phyloP scores from a whole-genome alignment of 2,113 vertebrate genomes.

The Spea multiplicata region DNA sequence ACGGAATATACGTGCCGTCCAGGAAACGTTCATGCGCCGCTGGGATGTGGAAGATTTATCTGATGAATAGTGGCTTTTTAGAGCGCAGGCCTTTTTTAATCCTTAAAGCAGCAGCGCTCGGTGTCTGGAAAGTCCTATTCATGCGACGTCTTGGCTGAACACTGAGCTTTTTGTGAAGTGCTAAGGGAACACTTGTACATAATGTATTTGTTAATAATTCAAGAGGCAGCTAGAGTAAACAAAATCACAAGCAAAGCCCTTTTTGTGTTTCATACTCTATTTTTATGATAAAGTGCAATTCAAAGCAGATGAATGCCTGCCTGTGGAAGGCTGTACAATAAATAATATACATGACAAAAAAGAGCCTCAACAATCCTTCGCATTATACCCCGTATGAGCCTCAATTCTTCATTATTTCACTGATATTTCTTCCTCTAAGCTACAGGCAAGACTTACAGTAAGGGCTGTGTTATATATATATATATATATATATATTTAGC shows the following conservation, averaged over 20 bases:
- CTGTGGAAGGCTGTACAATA: neutral
- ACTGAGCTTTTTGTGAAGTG: conserved; percentile 32
- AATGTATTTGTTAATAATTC: conserved; percentile 45
- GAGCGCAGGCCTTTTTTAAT: conserved; percentile 25
- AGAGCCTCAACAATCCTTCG: no score
- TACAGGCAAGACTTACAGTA: no score
- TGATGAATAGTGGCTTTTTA: conserved; percentile 47
- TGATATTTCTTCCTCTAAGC: no score
- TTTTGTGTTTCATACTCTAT: conserved; percentile 12
- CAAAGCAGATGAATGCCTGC: conserved; percentile 2
- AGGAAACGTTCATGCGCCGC: conserved; percentile 37
- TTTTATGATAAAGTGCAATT: conserved; percentile 3
- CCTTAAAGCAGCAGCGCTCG: conserved; percentile 37
- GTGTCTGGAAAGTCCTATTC: conserved; percentile 12
- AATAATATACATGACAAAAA: no score
- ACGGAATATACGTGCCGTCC: conserved; percentile 11
- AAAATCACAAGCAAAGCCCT: conserved; percentile 28
- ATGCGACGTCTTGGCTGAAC: conserved; percentile 7
- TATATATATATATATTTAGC: no score
- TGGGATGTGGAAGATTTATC: conserved; percentile 39
- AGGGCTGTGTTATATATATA: no score
- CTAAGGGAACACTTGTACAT: conserved; percentile 12
- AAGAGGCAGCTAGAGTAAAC: conserved; percentile 24
- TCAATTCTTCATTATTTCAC: no score
- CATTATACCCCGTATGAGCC: no score